These are phyloP conservation scores for Dissostichus mawsoni DNA, from an alignment of 2,113 vertebrate species.

Conservation along the genomic window DNA sequence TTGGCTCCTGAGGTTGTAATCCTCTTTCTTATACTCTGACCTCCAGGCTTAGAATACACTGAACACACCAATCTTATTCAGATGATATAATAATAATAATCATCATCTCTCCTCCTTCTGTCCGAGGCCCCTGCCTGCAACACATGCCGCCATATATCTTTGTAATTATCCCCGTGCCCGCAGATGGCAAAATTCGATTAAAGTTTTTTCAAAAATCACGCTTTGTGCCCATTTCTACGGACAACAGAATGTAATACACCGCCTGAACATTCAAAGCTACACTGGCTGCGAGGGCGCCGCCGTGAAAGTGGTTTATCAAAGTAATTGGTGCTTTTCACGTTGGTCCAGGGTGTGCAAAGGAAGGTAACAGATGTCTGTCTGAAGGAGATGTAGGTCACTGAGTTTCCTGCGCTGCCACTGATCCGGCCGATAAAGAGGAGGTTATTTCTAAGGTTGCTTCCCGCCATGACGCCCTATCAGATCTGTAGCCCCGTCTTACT, in stretches of 20 bases:
- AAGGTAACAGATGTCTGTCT: conserved; percentile 70
- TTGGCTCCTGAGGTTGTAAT: conserved; percentile 68
- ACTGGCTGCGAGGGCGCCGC: conserved; percentile 30
- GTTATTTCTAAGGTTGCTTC: conserved; percentile 57
- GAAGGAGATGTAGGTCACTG: conserved; percentile 75
- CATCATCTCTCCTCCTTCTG: conserved; percentile 58
- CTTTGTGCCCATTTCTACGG: conserved; percentile 30
- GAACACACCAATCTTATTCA: conserved; percentile 63
- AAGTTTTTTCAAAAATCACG: conserved; percentile 43
- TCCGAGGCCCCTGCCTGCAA: conserved; percentile 44
- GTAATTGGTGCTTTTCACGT: conserved; percentile 57
- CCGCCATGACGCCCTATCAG: conserved; percentile 52
- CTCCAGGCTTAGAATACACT: conserved; percentile 58
- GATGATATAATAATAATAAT: conserved; percentile 64
- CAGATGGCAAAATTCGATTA: conserved; percentile 75
- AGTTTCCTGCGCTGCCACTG: conserved; percentile 61
- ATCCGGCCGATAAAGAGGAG: conserved; percentile 70
- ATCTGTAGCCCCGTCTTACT: conserved; percentile 63
- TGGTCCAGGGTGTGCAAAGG: conserved; percentile 48
- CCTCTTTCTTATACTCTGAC: conserved; percentile 71
- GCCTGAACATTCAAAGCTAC: conserved; percentile 41
- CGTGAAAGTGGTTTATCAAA: conserved; percentile 57
- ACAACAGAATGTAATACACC: conserved; percentile 47
- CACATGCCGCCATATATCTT: conserved; percentile 53
- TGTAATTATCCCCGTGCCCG: conserved; percentile 64